Evolutionary conservation across 2,797 vertebrate species (phyloP), one percentile per base, ranked within the genome.

Genomic region (Syncerus caffer): DNA sequence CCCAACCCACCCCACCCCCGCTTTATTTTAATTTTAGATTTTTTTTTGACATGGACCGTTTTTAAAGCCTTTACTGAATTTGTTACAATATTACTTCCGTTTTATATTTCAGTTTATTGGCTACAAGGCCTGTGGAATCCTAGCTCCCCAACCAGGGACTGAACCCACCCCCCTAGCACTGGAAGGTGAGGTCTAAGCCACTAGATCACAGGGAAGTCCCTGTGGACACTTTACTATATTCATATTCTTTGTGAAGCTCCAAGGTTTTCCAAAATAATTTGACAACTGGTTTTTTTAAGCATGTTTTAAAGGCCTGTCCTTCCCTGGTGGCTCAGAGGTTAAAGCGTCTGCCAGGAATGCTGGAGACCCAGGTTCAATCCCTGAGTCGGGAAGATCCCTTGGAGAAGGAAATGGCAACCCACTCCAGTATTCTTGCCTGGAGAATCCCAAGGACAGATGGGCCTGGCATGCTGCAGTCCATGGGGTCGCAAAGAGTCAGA

Each of bases 21-120:
- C 13, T 67, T 6, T 21, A 12, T 23, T 12, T 0, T 11, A 67
- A 38, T 34, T 34, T 23, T 38, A 38, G 19, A 23, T 7, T 71
- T 38, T 71, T 64, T 67, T 71, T 38, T 6, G 2, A 38, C 64
- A 38, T 21, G 17, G 19, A 3, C 64, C 6, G 3, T 12, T 71
- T 23, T 38, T 71, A 34, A 38, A 38, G 67, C 19, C 19, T 71
- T 71, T 38, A 38, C 67, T 71, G 34, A 71, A 6, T 38, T 71
- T 71, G 67, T 13, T 38, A 7, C 34, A 23, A 7, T 2, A 71
- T 38, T 23, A 34, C 5, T 71, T 71, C 34, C 2, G 0, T 23
- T 38, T 7, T 38, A 21, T 21, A n/a, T 38, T 12, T 71, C 34
- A n/a, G 34, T 38, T 38, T 71, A 34, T 38, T 38, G 67, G 19